Conservation (phyloP, 1,140 invertebrate genomes). For the Aphelenchoides fujianensis region DNA sequence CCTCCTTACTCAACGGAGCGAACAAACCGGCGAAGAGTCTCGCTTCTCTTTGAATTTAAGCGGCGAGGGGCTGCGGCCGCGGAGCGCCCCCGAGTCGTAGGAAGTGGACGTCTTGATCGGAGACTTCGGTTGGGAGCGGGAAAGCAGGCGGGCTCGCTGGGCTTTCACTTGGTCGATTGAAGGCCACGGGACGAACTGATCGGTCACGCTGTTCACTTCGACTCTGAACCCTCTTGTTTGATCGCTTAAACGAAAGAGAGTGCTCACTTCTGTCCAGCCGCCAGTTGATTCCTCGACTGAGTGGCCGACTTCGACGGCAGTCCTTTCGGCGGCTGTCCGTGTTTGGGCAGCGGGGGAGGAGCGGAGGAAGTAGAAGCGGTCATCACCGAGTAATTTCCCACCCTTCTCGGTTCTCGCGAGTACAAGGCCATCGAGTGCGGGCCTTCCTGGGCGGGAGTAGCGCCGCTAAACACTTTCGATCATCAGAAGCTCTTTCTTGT, state of each 20-base stretch:
- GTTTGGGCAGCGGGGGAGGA: background rate
- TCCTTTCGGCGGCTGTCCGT: background rate
- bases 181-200: slow-evolving; percentile 49
- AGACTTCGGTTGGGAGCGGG: background rate
- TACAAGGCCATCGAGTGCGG: slow-evolving; percentile 39
- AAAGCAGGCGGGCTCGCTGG: slow-evolving; percentile 36
- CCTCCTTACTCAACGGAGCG: background rate
- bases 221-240: slow-evolving; percentile 22
- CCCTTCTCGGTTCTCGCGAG: slow-evolving; percentile 30
- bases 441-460: slow-evolving; percentile 24
- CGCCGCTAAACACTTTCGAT: background rate
- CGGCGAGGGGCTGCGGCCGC: slow-evolving; percentile 3
- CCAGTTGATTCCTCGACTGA: background rate
- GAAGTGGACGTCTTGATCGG: background rate
- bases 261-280: background rate
- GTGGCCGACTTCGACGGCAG: background rate
- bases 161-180: slow-evolving; percentile 46
- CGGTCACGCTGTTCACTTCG: slow-evolving; percentile 23
- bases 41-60: slow-evolving; percentile 1
- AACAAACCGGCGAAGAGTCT: slow-evolving; percentile 11
- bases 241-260: slow-evolving; percentile 11
- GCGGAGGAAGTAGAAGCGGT: background rate
- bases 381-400: slow-evolving; percentile 25
- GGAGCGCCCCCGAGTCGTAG: background rate
- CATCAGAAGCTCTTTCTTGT: background rate